Evolutionary conservation across 2,113 vertebrate species (phyloP), one percentile per base, ranked within the genome.

Genomic region (Cyprinodon brontotheroides): DNA sequence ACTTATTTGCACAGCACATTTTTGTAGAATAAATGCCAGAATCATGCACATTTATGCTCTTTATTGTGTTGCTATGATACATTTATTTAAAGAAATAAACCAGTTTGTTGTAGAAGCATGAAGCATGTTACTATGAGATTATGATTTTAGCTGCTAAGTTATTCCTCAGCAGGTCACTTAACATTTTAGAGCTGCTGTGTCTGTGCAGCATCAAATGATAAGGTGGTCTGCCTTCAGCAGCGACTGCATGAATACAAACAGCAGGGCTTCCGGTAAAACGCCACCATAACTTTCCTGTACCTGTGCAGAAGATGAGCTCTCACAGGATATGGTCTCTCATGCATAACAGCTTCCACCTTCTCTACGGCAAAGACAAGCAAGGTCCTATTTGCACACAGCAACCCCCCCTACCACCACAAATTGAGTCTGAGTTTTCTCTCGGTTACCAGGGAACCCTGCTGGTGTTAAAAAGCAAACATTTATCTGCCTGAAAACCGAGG

Each of bases 231-330:
- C 40, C 22, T 15, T 1, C 11, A n/a, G 37, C 11, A 37, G 45
- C 13, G 45, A 78, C 63, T 72, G 45, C 5, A 1, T 14, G 41
- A 72, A 29, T 1, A 43, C 59, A 2, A 64, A 61, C 22, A 43
- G 69, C 83, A 4, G n/a, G 3, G 10, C 65, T 80, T 66, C 71
- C 61, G 62, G 50, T 57, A 4, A 70, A 47, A 38, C 65, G 7
- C 70, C 29, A 48, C 22, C 20, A 39, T 17, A 40, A 64, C 36
- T 65, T 64, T 50, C 0, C 22, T 66, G 8, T 15, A 62, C 5
- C 22, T 65, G 40, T 53, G 20, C 39, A 60, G 40, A 73, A 40
- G 8, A 4, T 20, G 47, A 67, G 14, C 15, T 72, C 59, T 38
- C n/a, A 13, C 68, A 71, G 69, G 40, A 61, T 47, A 36, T 61